Evolutionary conservation across 2,113 vertebrate genomes (phyloP), one percentile per base, ranked within the genome.

Genomic region (Climacteris rufus): DNA sequence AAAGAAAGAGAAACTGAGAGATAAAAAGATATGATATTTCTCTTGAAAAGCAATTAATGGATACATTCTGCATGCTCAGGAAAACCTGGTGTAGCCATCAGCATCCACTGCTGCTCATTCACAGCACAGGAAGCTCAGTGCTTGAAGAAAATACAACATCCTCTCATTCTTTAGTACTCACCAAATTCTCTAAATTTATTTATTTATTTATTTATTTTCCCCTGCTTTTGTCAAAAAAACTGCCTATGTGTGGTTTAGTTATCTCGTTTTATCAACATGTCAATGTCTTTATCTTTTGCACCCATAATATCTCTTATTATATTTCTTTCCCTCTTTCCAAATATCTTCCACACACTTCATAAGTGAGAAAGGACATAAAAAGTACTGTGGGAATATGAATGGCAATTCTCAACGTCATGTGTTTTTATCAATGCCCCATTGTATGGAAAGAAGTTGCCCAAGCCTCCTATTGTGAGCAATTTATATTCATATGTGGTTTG

Each of bases 1-100:
- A 66, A 40, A 44, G 13, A 57, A 75, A 70, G 17, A 75, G 7
- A 89, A 91, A 64, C 15, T 13, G 22, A 86, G 57, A 44, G 20
- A 61, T 44, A 35, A 78, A 27, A 68, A 75, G 2, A 37, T n/a
- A 17, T 0, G 0, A 12, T 31, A 40, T 10, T 9, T 14, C 31
- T 44, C 37, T 15, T 57, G 37, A 52, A 80, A 68, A 52, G 19
- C 31, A 59, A 50, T n/a, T 25, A 28, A 88, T 45, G 20, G 19
- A 25, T 28, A 54, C 10, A 27, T 68, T 88, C 35, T 52, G 15
- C 7, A 12, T 45, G 24, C 50, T 60, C 10, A 30, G 28, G 15
- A 49, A 59, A 88, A 53, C 1, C 10, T 24, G 9, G 4, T 14
- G 9, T 14, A 56, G 27, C 33, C 15, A 70, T 45, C 54, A 82